Percentiles rank a stretch among this genome's conserved stretches.
Conservation (phyloP, 2,797 vertebrate genomes). For the Danio aesculapii region DNA sequence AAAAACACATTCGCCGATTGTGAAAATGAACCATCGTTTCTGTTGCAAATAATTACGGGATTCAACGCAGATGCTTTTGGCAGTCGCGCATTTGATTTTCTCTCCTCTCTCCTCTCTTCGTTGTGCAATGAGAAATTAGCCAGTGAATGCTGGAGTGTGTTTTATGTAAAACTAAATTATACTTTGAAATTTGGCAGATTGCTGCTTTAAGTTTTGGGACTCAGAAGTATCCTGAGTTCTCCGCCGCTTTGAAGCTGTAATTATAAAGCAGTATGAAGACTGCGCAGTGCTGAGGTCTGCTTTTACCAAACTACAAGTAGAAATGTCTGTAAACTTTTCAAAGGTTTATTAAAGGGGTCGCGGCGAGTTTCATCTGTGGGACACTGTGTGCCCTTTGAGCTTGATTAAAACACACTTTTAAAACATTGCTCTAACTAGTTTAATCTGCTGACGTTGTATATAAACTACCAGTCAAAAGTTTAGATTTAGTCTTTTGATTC, state of each 20-base stretch:
- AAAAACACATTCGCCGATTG: slow-evolving; percentile 14
- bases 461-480: neutral
- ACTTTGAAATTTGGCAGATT: slow-evolving; percentile 51
- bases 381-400: slow-evolving; percentile 22
- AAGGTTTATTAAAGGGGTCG: neutral
- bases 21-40: neutral
- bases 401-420: neutral
- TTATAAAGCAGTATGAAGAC: slow-evolving; percentile 14
- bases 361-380: neutral
- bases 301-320: neutral
- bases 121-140: slow-evolving; percentile 47
- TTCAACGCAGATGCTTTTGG: slow-evolving; percentile 36
- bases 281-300: slow-evolving; percentile 9
- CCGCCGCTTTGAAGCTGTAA: slow-evolving; percentile 45
- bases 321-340: slow-evolving; percentile 1
- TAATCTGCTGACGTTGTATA: neutral
- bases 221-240: slow-evolving; percentile 34
- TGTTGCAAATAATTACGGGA: slow-evolving; percentile 7
- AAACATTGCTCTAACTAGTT: neutral
- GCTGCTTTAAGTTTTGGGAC: slow-evolving; percentile 15
- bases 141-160: slow-evolving; percentile 42
- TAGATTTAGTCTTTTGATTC: too few relatives aligned
- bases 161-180: slow-evolving; percentile 50
- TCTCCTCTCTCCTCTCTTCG: neutral
- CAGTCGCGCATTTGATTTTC: slow-evolving; percentile 44